These are phyloP conservation scores for Riparia riparia DNA, from an alignment of 2,113 vertebrate genomes.

Conservation along the genomic window DNA sequence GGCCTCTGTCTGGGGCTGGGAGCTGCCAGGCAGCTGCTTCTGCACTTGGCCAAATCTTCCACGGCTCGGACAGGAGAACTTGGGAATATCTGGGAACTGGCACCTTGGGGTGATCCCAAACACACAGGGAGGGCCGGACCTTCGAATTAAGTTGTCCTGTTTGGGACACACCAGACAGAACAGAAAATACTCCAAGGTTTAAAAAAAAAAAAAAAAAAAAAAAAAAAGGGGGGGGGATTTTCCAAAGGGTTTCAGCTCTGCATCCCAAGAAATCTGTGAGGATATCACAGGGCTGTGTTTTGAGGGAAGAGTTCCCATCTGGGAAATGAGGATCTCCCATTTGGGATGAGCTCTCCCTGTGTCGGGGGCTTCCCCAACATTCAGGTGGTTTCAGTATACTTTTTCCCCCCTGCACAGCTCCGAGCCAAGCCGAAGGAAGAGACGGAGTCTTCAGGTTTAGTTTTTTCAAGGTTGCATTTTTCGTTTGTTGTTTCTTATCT, in stretches of 20 bases:
- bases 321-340: neutral
- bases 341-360: neutral
- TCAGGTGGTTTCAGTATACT: no score
- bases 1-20: slow-evolving; percentile 17
- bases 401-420: no score
- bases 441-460: no score
- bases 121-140: neutral
- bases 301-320: neutral
- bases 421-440: no score
- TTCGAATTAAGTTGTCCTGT: neutral
- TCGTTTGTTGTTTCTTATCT: no score
- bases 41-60: neutral
- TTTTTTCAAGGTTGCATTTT: no score
- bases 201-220: neutral
- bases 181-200: neutral
- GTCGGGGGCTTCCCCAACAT: no score
- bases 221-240: slow-evolving; percentile 31
- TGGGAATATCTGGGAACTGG: neutral
- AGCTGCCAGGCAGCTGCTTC: slow-evolving; percentile 12
- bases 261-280: neutral
- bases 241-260: neutral
- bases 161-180: neutral
- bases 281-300: neutral
- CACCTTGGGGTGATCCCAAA: neutral
- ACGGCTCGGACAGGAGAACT: neutral